These are phyloP conservation scores for Drosophila ercepeae DNA, from an alignment of 1,140 invertebrate species.

Conservation along the genomic window DNA sequence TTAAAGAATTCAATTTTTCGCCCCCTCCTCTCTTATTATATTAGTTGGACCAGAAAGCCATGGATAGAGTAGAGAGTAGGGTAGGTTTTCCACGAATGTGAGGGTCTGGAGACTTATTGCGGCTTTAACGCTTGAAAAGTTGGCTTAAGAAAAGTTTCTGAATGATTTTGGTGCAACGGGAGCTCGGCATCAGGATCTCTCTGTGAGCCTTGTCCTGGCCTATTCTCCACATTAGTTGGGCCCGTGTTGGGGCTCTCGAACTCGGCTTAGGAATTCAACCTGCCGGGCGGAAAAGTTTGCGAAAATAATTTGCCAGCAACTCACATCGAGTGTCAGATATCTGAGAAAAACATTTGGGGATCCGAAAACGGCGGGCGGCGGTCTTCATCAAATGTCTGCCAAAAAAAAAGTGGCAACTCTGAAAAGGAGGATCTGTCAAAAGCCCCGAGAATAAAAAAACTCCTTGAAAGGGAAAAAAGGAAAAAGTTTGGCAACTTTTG, in stretches of 20 bases:
- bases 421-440: slow-evolving; percentile 34
- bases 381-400: slow-evolving; percentile 49
- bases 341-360: slow-evolving; percentile 26
- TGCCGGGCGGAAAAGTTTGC: slow-evolving; percentile 8
- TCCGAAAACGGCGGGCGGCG: slow-evolving; percentile 2
- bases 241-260: slow-evolving; percentile 18
- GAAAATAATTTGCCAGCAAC: slow-evolving; percentile 44
- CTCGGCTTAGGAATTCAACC: slow-evolving; percentile 38
- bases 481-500: slow-evolving; percentile 72
- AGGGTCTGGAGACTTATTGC: slow-evolving; percentile 39
- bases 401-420: slow-evolving; percentile 50
- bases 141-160: slow-evolving; percentile 53
- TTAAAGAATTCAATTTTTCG: background rate
- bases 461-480: slow-evolving; percentile 4
- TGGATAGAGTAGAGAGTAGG: background rate
- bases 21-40: slow-evolving; percentile 17
- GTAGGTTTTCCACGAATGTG: slow-evolving; percentile 17
- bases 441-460: background rate
- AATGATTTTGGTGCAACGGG: slow-evolving; percentile 44
- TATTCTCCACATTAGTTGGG: slow-evolving; percentile 32
- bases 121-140: slow-evolving; percentile 67
- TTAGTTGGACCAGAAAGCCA: slow-evolving; percentile 42
- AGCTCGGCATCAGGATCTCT: slow-evolving; percentile 15
- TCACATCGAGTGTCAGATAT: slow-evolving; percentile 37
- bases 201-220: slow-evolving; percentile 3